Conservation (phyloP, 2,888 invertebrate species). For the Yponomeuta malinellus region DNA sequence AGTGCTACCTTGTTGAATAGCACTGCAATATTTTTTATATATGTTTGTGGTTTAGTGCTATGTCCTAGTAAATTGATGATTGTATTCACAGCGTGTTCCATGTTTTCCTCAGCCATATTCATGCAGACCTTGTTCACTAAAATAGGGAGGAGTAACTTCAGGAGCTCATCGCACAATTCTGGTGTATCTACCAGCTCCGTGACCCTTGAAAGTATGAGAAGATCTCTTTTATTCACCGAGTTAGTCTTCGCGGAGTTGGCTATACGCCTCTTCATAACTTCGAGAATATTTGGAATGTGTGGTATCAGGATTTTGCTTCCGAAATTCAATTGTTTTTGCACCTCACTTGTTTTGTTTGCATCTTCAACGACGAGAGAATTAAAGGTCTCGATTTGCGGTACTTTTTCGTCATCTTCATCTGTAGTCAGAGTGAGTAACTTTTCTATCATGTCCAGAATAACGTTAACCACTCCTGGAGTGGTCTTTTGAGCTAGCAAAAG, state of each 20-base stretch:
- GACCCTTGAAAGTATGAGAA: conserved; percentile 83
- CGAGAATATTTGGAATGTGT: conserved; percentile 82
- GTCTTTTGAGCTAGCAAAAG: conserved; percentile 83
- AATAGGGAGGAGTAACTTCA: conserved; percentile 83
- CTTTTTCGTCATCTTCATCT: conserved; percentile 70
- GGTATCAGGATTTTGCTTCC: conserved; percentile 85
- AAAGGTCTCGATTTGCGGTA: conserved; percentile 54
- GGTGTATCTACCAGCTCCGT: conserved; percentile 83
- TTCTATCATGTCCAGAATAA: conserved; percentile 84
- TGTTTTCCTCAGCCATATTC: conserved; percentile 80
- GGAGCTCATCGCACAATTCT: conserved; percentile 79
- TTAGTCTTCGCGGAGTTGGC: conserved; percentile 74
- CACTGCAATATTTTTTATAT: conserved; percentile 82
- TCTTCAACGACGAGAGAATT: conserved; percentile 38
- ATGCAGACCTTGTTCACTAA: conserved; percentile 78
- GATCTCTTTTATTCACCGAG: conserved; percentile 80
- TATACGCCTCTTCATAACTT: conserved; percentile 80
- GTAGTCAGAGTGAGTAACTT: conserved; percentile 81
- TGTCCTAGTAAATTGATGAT: conserved; percentile 84
- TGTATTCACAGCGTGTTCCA: conserved; percentile 82
- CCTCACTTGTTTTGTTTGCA: conserved; percentile 19
- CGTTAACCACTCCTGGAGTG: conserved; percentile 78
- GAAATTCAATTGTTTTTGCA: conserved; percentile 72
- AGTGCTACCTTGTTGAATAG: conserved; percentile 81
- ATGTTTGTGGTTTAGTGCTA: conserved; percentile 78